Base-by-base conservation (phyloP, 2,888 invertebrate genomes). In the Ramazzottius varieornatus region DNA sequence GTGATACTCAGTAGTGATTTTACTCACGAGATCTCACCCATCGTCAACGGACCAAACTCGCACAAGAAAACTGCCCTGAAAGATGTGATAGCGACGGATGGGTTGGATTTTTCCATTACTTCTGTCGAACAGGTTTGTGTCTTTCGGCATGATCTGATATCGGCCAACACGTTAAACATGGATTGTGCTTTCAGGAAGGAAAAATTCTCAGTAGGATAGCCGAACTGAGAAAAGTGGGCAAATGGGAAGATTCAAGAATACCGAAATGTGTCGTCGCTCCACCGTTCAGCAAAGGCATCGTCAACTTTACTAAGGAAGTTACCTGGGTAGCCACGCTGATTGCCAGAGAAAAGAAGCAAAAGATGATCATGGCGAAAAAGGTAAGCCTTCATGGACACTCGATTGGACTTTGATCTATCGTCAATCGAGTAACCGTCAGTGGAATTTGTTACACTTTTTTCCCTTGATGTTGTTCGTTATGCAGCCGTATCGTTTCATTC, bases 171-270 rank as follows among this genome's bases (percentile, higher is more conserved):
- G n/a, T n/a, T n/a, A n/a, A n/a, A n/a, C n/a, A n/a, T n/a, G n/a
- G n/a, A n/a, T n/a, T n/a, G n/a, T n/a, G n/a, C n/a, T 24, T 67
- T 16, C 77, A 85, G 81, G 92, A 96, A 80, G 94, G 93, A 34
- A 85, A 86, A 76, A 91, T 94, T 68, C 85, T 94, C 81, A 86
- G 88, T 73, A 82, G 92, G 75, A 86, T 94, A 73, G 82, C 84
- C 33, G 92, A 92, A 78, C 79, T 96, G 71, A 86, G 93, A 74
- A 85, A 88, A 73, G 88, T 91, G 74, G 96, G 94, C 40, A 80
- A 94, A 73, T 96, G 94, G 96, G 84, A 91, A 65, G 88, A 89
- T 76, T 84, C 85, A 71, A 82, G 92, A 66, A 80, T 93, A 75
- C 92, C 92, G 65, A 91, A 91, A 78, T 54, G 54, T 54, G 54